Evolutionary conservation across 2,888 invertebrate species (phyloP), one percentile per base, ranked within the genome.

Genomic region (Tinea semifulvella): DNA sequence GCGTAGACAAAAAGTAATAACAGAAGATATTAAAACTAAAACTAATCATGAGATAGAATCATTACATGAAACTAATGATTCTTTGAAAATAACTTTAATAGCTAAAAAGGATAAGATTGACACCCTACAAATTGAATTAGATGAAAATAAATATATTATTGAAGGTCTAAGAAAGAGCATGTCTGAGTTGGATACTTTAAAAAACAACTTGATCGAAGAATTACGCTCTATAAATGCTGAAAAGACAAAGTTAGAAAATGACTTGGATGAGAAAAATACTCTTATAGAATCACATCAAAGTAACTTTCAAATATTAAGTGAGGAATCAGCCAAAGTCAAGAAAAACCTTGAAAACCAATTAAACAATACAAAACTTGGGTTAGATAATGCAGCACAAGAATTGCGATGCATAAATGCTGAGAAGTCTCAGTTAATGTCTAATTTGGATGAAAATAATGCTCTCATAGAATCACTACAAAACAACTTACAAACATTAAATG

Each of bases 41-140:
- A 58, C 55, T 43, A 52, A 56, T 25, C 44, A 43, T 27, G 56
- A 60, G 56, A 36, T 47, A 63, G 39, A 46, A 49, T 31, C 31
- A 13, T 31, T 31, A 7, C 7, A 31, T 6, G 13, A 16, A 36
- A 16, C 5, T 2, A 36, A 18, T 18, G 36, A 36, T 16, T 13
- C 31, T 2, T 13, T 31, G 14, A 31, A 31, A 4, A 31, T 31
- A 31, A 31, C 31, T 13, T 13, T 31, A 11, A 31, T 13, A 4
- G 31, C 31, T 2, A 31, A 31, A n/a, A 31, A 31, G 11, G 31
- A 31, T 31, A n/a, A 36, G 18, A 18, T 36, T 18, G 18, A 18
- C 18, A 10, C 36, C 7, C 16, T 36, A 36, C 11, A 36, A 36
- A 6, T 2, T 18, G 8, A 36, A 16, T 7, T 36, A 31, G 31